Conservation (phyloP, 2,113 vertebrate species). For the Amphilophus citrinellus region DNA sequence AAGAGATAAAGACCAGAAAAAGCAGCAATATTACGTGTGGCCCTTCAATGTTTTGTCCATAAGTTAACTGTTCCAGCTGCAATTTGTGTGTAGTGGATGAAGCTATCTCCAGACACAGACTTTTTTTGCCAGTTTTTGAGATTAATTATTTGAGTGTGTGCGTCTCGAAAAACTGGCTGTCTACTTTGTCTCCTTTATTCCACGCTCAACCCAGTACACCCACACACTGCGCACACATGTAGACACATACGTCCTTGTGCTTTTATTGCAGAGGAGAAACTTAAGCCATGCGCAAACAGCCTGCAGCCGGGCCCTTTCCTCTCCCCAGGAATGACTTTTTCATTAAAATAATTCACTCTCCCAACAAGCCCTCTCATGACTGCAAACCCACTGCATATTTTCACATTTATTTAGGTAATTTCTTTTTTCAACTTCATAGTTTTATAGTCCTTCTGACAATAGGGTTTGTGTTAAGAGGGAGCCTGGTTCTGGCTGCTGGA, state of each 20-base stretch:
- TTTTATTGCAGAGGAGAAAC: slow-evolving; percentile 80
- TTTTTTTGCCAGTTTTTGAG: background rate
- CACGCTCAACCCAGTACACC: slow-evolving; percentile 32
- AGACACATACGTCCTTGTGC: slow-evolving; percentile 60
- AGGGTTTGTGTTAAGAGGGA: slow-evolving; percentile 42
- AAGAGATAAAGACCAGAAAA: slow-evolving; percentile 1
- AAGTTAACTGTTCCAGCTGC: slow-evolving; percentile 5
- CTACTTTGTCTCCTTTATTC: slow-evolving; percentile 46
- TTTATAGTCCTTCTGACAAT: slow-evolving; percentile 71
- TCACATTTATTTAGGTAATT: slow-evolving; percentile 51
- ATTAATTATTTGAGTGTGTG: slow-evolving; percentile 33
- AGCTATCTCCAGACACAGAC: background rate
- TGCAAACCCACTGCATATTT: slow-evolving; percentile 56
- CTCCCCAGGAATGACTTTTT: slow-evolving; percentile 75
- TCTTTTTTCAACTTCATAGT: slow-evolving; percentile 27
- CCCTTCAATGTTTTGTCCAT: slow-evolving; percentile 50
- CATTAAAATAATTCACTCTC: slow-evolving; percentile 72
- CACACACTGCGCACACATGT: slow-evolving; percentile 45
- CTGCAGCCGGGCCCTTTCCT: slow-evolving; percentile 52
- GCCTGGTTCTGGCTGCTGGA: slow-evolving; percentile 20
- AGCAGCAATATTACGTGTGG: slow-evolving; percentile 11
- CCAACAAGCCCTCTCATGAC: slow-evolving; percentile 63
- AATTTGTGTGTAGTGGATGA: background rate
- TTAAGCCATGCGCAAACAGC: slow-evolving; percentile 77
- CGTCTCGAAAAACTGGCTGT: slow-evolving; percentile 40